Percentiles rank a stretch among this genome's conserved stretches.
Evolutionary conservation across 2,888 invertebrate genomes (phyloP).

Genomic region (Parasteatoda lunata): DNA sequence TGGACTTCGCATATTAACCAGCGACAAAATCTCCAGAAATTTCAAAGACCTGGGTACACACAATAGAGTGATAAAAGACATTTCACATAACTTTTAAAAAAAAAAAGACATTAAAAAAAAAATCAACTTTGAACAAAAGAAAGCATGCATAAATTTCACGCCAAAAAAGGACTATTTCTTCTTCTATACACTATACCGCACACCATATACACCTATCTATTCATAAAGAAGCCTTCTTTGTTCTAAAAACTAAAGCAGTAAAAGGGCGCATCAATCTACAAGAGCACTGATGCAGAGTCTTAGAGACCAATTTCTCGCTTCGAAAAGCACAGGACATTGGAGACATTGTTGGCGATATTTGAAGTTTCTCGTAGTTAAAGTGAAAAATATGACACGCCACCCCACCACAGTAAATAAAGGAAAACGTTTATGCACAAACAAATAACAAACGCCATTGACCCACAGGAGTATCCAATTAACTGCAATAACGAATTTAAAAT

Average conservation of each 20-base stretch:
- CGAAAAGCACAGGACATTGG: background rate
- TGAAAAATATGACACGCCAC: too few relatives aligned
- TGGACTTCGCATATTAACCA: too few relatives aligned
- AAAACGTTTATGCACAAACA: background rate
- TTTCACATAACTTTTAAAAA: too few relatives aligned
- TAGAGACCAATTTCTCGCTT: background rate
- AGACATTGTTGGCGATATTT: background rate
- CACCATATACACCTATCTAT: too few relatives aligned
- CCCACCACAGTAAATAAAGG: background rate
- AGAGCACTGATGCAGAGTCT: background rate
- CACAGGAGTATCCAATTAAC: background rate
- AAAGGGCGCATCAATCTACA: background rate
- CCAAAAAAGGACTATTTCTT: background rate
- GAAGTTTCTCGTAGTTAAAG: background rate
- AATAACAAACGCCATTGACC: background rate
- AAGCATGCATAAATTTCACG: slow-evolving; percentile 2
- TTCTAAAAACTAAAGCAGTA: background rate
- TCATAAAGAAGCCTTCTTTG: background rate
- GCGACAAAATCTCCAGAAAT: too few relatives aligned
- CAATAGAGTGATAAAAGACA: too few relatives aligned
- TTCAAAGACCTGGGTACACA: too few relatives aligned
- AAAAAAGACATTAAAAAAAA: too few relatives aligned
- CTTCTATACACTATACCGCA: background rate
- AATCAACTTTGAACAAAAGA: background rate
- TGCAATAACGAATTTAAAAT: too few relatives aligned